Base-by-base conservation (phyloP, 2,888 invertebrate genomes). In the Dasypolia templi region DNA sequence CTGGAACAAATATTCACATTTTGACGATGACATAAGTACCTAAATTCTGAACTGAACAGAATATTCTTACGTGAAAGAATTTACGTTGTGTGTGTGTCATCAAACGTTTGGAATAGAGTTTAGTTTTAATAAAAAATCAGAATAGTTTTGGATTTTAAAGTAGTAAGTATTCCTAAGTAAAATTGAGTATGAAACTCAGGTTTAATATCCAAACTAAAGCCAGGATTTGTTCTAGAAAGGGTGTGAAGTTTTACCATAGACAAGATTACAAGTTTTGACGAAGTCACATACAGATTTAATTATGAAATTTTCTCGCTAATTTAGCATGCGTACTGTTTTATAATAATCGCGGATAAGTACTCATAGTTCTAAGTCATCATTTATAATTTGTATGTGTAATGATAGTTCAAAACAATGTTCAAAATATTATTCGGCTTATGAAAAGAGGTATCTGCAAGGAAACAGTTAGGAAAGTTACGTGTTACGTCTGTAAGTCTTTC, bases 1-100 rank as follows among this genome's bases (percentile, higher is more conserved):
- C 44, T 78, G 44, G n/a, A 58, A 71, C 44, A 75, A 64, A 65
- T 62, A 82, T 62, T 29, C 69, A 72, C 68, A 75, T 71, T 51
- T 65, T 59, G 68, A 58, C 69, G 77, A 81, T 83, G 81, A 84
- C 77, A 83, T 83, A 81, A 83, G 73, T 71, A 77, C 77, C 71
- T 29, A 77, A 29, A 71, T 77, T 51, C 26, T 62, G 6, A 39
- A 65, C 68, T 53, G 22, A 55, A 73, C 72, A 63, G 78, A 78
- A 82, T 80, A 68, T 58, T 70, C 32, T 72, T 51, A 67, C 59
- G 82, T 77, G 66, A 53, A 65, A 61, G 72, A 81, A 81, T 81
- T 77, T 66, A 62, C 42, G 49, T n/a, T 12, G 39, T 73, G 56
- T 78, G 62, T 81, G 56, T 78, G 62, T 81, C 74, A 82, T 78